Evolutionary conservation across 2,113 vertebrate genomes (phyloP), one percentile per base, ranked within the genome.

Genomic region (Tor tambroides): DNA sequence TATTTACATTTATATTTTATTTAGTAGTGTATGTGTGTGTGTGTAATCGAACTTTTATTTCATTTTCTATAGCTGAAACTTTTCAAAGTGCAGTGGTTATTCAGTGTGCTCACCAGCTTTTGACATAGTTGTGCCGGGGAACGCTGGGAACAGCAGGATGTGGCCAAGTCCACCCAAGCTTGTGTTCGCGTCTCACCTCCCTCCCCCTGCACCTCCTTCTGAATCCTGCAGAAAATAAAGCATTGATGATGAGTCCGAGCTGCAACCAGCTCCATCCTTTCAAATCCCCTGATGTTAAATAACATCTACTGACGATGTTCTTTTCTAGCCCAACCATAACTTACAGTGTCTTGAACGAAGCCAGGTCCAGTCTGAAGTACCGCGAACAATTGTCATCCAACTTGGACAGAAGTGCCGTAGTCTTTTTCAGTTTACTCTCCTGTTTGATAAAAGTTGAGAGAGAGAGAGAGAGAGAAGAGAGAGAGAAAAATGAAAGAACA

Each of bases 261-360:
- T 72, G 19, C 69, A 75, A 46, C 72, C n/a, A 46, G 80, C 38
- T 83, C 46, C 28, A 56, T 35, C 54, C 10, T 26, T 72, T 86
- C 72, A 75, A 26, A 46, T 15, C 41, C 72, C 23, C 41, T 15
- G 72, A 4, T 26, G 41, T 46, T 75, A 43, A 43, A 14, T 7
- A 43, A 75, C 38, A 75, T 74, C 71, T 14, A n/a, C 21, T 43
- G 23, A 75, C 2, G 2, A 14, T 46, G 51, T 12, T 59, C 17
- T 79, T 80, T 86, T 41, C 65, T 23, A 63, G 21, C 46, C 15
- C 38, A 17, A 30, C 77, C 38, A 11, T 63, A 56, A 15, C 87
- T 90, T 78, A 91, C 87, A 59, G 80, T 51, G 46, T 76, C 84
- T 80, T 88, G 49, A 87, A 87, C 19, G 67, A 56, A 14, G 85